phyloP scores from a whole-genome alignment of 2,888 invertebrate genomes.

The Dryococelus australis region DNA sequence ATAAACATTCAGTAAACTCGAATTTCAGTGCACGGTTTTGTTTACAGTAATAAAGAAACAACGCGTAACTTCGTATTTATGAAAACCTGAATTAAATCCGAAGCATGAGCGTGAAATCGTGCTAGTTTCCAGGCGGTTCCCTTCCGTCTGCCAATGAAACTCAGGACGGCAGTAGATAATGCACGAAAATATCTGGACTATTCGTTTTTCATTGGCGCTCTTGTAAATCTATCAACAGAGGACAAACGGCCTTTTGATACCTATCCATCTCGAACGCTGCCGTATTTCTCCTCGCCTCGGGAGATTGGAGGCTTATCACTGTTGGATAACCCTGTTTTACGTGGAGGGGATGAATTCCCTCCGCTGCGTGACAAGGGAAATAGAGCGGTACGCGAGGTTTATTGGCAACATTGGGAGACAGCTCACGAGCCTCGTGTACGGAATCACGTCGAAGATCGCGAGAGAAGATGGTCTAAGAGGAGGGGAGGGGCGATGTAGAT shows the following conservation, averaged over 20 bases:
- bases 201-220: neutral
- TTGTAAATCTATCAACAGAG: neutral
- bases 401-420: slow-evolving; percentile 11
- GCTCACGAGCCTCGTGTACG: neutral
- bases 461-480: neutral
- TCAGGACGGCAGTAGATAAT: neutral
- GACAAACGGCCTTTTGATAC: neutral
- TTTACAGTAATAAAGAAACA: no score
- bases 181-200: neutral
- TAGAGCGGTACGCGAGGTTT: neutral
- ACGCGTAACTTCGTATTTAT: neutral
- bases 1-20: no score
- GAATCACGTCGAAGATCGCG: neutral
- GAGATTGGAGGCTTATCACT: neutral
- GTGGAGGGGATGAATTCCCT: neutral
- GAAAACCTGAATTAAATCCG: neutral
- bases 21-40: no score
- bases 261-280: neutral
- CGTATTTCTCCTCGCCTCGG: neutral
- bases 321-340: neutral
- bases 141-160: neutral
- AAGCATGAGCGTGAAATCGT: neutral
- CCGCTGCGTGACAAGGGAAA: neutral
- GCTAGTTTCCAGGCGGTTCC: neutral
- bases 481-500: neutral